Evolutionary conservation across 2,888 invertebrate genomes (phyloP).

Genomic region (Orchesella flavescens): DNA sequence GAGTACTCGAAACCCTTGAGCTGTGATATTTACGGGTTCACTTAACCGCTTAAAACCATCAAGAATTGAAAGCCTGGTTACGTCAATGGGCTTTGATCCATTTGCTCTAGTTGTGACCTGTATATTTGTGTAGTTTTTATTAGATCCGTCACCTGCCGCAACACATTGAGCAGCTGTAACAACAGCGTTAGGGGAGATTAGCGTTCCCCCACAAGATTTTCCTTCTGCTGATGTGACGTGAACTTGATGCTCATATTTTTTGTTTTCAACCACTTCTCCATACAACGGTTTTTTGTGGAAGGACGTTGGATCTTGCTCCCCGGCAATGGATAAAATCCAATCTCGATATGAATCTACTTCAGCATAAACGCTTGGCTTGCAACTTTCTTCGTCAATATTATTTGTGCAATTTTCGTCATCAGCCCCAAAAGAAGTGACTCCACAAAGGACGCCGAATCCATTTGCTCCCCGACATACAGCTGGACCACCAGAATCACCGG

Average conservation of each 20-base stretch:
- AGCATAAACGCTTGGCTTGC: slow-evolving; percentile 23
- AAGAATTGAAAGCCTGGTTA: neutral
- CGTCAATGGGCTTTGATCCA: neutral
- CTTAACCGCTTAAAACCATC: slow-evolving; percentile 2
- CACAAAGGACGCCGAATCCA: slow-evolving; percentile 18
- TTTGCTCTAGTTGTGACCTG: neutral
- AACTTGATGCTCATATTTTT: slow-evolving; percentile 13
- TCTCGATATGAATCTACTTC: slow-evolving; percentile 8
- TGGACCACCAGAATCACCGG: slow-evolving; percentile 41
- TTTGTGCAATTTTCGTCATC: slow-evolving; percentile 14
- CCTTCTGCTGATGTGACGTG: neutral
- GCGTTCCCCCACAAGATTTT: slow-evolving; percentile 28
- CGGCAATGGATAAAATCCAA: slow-evolving; percentile 20
- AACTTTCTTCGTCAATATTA: neutral
- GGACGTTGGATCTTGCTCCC: neutral
- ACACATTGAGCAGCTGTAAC: slow-evolving; percentile 40
- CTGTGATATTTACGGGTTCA: neutral
- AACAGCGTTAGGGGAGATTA: neutral
- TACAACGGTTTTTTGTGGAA: neutral
- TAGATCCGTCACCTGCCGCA: neutral
- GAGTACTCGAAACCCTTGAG: neutral
- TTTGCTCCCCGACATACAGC: slow-evolving; percentile 19
- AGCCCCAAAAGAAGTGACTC: slow-evolving; percentile 32
- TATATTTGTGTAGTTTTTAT: neutral
- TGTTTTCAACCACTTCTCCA: neutral